Percentiles rank a stretch among this genome's conserved stretches.
These are phyloP conservation scores for Tauraco hartlaubi DNA, from an alignment of 2,797 vertebrate species.

Conservation along the genomic window DNA sequence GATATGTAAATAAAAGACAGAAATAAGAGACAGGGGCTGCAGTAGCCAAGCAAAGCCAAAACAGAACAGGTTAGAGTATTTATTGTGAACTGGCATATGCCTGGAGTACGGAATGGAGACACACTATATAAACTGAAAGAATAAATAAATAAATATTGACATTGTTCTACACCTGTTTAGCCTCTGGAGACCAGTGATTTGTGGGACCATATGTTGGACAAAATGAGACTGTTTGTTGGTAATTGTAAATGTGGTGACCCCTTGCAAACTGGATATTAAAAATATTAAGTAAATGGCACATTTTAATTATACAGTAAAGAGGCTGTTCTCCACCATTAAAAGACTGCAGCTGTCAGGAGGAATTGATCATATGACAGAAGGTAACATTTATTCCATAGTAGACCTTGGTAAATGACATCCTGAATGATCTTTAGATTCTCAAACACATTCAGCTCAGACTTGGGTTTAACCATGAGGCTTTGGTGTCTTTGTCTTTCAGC, in stretches of 20 bases:
- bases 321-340: constrained; percentile 54
- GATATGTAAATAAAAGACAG: constrained; percentile 20
- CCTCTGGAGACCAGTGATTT: constrained; percentile 61
- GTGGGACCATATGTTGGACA: constrained; percentile 63
- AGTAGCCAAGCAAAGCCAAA: constrained; percentile 46
- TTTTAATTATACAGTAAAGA: constrained; percentile 63
- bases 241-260: constrained; percentile 63
- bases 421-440: constrained; percentile 5
- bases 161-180: constrained; percentile 61
- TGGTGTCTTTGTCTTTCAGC: not conserved
- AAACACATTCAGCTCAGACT: not conserved
- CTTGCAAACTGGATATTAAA: constrained; percentile 58
- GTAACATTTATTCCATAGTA: constrained; percentile 56
- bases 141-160: constrained; percentile 71
- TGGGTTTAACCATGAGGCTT: not conserved
- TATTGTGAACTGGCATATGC: constrained; percentile 41
- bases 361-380: constrained; percentile 50
- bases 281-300: constrained; percentile 65
- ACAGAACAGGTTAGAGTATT: not conserved
- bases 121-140: constrained; percentile 12
- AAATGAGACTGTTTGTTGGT: constrained; percentile 58
- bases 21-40: constrained; percentile 4
- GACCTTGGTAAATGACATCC: constrained; percentile 55
- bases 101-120: not conserved
- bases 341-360: constrained; percentile 45